Base-by-base conservation (phyloP, 2,797 vertebrate genomes). In the Sardinella longiceps region DNA sequence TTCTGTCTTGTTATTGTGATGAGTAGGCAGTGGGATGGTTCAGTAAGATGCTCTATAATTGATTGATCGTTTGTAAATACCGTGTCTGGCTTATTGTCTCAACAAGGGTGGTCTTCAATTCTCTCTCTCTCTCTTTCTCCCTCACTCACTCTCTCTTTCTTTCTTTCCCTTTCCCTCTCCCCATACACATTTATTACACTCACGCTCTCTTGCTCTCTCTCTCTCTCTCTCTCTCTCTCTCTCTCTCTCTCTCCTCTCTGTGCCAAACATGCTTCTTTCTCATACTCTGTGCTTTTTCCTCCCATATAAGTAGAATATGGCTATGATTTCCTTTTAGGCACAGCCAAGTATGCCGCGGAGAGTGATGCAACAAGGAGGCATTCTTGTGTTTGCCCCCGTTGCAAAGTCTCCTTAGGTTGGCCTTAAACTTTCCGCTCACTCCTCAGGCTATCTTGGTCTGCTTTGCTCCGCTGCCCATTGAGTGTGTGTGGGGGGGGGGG, bases 221-320 rank as follows among this genome's bases (percentile, higher is more conserved):
- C 56, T n/a, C 56, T 23, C 20, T 60, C 58, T n/a, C 9, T 66
- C 25, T 39, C 30, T 28, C 80, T 80, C 63, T 43, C 58, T 77
- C 46, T 39, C 60, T 63, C 37, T 66, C 81, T 43, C 43, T 30
- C 5, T 15, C 28, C n/a, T 50, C 58, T 20, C 37, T 15, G 11
- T 50, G 56, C 51, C 83, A 74, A 74, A 37, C 66, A 74, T 74
- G 33, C 30, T 33, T 37, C 66, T 74, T 74, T 74, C 66, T 74
- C 66, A 74, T 74, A 20, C 66, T 18, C 66, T 37, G n/a, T 74
- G 66, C 66, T 74, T 74, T 74, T 74, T 74, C 66, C 30, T 74
- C 66, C 66, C 66, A 74, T 74, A 74, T 74, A 74, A 74, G 66
- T 74, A 74, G 66, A 74, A 74, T 39, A 74, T 74, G 66, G 30